These are phyloP conservation scores for Crossocerus cetratus DNA, from an alignment of 2,888 invertebrate species.

Conservation along the genomic window DNA sequence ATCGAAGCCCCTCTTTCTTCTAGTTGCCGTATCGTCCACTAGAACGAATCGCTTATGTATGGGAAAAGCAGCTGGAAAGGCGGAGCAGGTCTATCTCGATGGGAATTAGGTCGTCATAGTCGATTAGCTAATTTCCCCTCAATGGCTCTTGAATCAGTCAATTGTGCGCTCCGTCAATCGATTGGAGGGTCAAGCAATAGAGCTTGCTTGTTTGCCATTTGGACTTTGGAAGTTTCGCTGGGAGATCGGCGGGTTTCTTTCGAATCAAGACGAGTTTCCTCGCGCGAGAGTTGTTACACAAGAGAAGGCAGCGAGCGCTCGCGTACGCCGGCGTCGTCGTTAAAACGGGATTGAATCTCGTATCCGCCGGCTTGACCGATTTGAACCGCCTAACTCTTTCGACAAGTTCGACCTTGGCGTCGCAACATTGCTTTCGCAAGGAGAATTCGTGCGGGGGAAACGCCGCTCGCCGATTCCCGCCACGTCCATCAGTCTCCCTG, in stretches of 20 bases:
- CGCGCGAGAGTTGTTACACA: too few relatives aligned
- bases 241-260: too few relatives aligned
- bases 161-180: too few relatives aligned
- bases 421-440: slow-evolving; percentile 43
- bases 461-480: not conserved
- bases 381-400: slow-evolving; percentile 50
- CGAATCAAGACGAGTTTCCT: too few relatives aligned
- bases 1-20: not conserved
- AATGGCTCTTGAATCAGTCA: too few relatives aligned
- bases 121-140: too few relatives aligned
- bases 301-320: too few relatives aligned
- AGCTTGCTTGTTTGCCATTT: too few relatives aligned
- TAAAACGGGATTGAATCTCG: slow-evolving; percentile 25
- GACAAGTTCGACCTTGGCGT: slow-evolving; percentile 54
- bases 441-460: slow-evolving; percentile 18
- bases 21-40: not conserved
- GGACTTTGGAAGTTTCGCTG: too few relatives aligned
- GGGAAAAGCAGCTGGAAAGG: not conserved
- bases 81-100: not conserved
- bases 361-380: slow-evolving; percentile 33
- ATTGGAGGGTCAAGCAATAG: too few relatives aligned
- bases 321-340: not conserved
- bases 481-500: not conserved
- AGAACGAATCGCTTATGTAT: not conserved
- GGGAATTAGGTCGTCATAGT: not conserved